phyloP scores from a whole-genome alignment of 2,797 vertebrate species.

The Microctenopoma stevenorrisi region DNA sequence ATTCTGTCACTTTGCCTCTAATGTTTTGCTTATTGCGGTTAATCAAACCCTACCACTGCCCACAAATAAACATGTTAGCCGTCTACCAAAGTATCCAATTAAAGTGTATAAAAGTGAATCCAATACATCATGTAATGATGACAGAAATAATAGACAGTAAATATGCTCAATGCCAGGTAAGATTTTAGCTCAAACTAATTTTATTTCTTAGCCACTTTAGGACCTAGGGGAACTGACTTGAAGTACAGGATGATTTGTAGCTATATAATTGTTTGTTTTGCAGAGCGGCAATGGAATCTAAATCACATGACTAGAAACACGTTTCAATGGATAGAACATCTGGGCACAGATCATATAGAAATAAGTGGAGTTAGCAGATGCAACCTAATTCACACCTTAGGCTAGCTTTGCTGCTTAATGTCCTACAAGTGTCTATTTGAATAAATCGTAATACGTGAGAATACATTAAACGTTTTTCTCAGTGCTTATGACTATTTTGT shows the following conservation, averaged over 20 bases:
- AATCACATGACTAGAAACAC: slow-evolving; percentile 26
- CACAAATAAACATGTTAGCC: slow-evolving; percentile 34
- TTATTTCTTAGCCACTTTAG: not conserved
- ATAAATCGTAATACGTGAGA: slow-evolving; percentile 26
- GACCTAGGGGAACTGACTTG: slow-evolving; percentile 12
- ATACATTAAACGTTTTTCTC: slow-evolving; percentile 27
- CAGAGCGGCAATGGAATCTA: slow-evolving; percentile 17
- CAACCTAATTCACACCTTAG: slow-evolving; percentile 1
- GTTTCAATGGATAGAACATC: slow-evolving; percentile 22
- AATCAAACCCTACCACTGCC: slow-evolving; percentile 34
- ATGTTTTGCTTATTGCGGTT: slow-evolving; percentile 51
- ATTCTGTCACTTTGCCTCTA: slow-evolving; percentile 28
- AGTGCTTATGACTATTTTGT: slow-evolving; percentile 19
- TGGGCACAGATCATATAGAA: slow-evolving; percentile 8
- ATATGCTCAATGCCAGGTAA: not conserved
- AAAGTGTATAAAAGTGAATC: slow-evolving; percentile 5
- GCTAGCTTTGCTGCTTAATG: slow-evolving; percentile 19
- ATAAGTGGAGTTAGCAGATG: slow-evolving; percentile 3
- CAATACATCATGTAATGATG: slow-evolving; percentile 2
- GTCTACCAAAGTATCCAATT: slow-evolving; percentile 18
- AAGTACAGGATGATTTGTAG: slow-evolving; percentile 30
- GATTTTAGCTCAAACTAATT: not conserved
- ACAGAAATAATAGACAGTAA: slow-evolving; percentile 5
- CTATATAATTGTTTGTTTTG: slow-evolving; percentile 39
- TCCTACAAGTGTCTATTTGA: slow-evolving; percentile 17